A percentile compares a stretch with the other conserved stretches of the same genome.
Evolutionary conservation across 2,888 invertebrate genomes (phyloP).

Genomic region (Ennomos erosarius): DNA sequence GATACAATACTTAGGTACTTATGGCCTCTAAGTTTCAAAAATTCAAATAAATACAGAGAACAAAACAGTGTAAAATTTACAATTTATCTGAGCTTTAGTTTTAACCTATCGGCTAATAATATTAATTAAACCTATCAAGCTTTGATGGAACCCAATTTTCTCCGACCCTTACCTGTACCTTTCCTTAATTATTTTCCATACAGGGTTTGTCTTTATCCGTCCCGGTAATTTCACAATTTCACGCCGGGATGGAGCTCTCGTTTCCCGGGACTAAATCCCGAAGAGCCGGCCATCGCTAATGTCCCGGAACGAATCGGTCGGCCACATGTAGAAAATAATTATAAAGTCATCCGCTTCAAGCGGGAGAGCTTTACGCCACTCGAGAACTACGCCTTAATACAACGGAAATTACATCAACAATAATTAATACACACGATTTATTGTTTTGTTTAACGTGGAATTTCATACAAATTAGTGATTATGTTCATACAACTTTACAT

Average conservation of each 20-base stretch:
- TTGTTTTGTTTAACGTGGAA: slow-evolving; percentile 23
- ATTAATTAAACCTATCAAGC: slow-evolving; percentile 17
- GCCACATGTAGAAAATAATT: slow-evolving; percentile 80
- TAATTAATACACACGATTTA: slow-evolving; percentile 23
- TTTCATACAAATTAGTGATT: not conserved
- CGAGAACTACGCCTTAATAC: slow-evolving; percentile 61
- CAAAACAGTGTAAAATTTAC: too few species aligned
- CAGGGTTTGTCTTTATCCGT: slow-evolving; percentile 54
- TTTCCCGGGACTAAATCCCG: slow-evolving; percentile 69
- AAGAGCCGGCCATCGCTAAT: slow-evolving; percentile 71
- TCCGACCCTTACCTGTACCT: slow-evolving; percentile 29
- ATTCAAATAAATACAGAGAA: too few species aligned
- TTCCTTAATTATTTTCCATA: slow-evolving; percentile 32
- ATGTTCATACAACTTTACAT: slow-evolving; percentile 8
- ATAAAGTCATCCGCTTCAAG: slow-evolving; percentile 67
- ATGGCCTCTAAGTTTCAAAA: too few species aligned
- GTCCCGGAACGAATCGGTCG: slow-evolving; percentile 74
- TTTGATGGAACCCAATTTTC: slow-evolving; percentile 23
- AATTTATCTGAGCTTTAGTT: too few species aligned
- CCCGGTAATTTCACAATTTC: slow-evolving; percentile 81
- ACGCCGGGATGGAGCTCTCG: slow-evolving; percentile 78
- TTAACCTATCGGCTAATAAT: slow-evolving; percentile 13
- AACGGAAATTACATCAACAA: slow-evolving; percentile 63
- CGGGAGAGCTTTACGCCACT: slow-evolving; percentile 45
- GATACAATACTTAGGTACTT: too few species aligned